Evolutionary conservation across 1,140 invertebrate genomes (phyloP).

Genomic region (Eumaeus atala): DNA sequence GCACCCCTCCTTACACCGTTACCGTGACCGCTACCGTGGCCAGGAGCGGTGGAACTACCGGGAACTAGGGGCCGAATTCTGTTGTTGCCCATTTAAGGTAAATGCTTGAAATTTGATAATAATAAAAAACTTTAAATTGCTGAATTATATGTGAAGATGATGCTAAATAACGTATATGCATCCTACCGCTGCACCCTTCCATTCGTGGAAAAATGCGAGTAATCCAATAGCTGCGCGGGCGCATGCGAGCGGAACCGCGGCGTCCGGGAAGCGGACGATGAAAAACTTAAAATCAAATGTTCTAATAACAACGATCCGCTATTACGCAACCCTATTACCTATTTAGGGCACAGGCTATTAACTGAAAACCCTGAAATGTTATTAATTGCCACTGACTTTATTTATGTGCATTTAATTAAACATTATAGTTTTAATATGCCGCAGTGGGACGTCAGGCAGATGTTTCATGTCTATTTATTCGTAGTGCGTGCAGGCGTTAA

Average conservation of each 20-base stretch:
- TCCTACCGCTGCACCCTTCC: slow-evolving; percentile 6
- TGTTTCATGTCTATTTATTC: too few relatives aligned
- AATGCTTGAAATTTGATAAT: too few relatives aligned
- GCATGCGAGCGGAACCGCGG: slow-evolving; percentile 48
- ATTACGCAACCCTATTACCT: slow-evolving; percentile 53
- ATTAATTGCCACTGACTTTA: slow-evolving; percentile 12
- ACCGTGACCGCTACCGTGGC: too few relatives aligned
- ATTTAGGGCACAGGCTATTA: slow-evolving; percentile 27
- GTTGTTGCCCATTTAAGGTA: too few relatives aligned
- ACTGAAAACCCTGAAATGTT: slow-evolving; percentile 17
- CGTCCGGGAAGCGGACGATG: slow-evolving; percentile 60
- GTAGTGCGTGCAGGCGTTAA: too few relatives aligned
- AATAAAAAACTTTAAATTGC: too few relatives aligned
- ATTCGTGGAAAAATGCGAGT: slow-evolving; percentile 17
- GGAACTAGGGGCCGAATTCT: too few relatives aligned
- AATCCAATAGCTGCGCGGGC: slow-evolving; percentile 35
- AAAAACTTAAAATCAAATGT: slow-evolving; percentile 46
- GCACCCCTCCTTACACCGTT: too few relatives aligned
- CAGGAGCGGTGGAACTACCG: too few relatives aligned
- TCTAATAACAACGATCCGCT: slow-evolving; percentile 58
- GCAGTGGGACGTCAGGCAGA: slow-evolving; percentile 2
- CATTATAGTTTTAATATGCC: neutral
- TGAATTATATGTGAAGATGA: too few relatives aligned
- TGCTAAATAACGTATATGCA: neutral
- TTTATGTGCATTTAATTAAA: slow-evolving; percentile 1